phyloP scores from a whole-genome alignment of 1,140 invertebrate species.

The Lethrus apterus region DNA sequence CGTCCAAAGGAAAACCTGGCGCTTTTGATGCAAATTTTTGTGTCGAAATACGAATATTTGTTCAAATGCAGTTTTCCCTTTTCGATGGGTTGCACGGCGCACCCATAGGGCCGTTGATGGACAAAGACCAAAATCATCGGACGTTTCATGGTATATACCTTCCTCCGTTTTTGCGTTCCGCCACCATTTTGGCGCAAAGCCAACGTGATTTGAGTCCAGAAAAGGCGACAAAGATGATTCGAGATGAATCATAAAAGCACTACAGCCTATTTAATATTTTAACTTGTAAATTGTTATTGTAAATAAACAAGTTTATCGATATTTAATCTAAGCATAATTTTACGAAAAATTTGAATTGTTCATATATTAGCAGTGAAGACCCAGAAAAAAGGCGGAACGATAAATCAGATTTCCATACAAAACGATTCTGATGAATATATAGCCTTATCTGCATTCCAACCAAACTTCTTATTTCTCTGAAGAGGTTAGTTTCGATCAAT shows the following conservation, averaged over 20 bases:
- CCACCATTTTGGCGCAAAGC: constrained; percentile 79
- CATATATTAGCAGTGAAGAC: no score
- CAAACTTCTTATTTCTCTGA: no score
- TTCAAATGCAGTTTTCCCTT: constrained; percentile 94
- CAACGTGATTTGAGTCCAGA: constrained; percentile 93
- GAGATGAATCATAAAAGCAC: constrained; percentile 39
- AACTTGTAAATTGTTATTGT: no score
- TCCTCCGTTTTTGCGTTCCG: constrained; percentile 87
- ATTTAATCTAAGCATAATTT: no score
- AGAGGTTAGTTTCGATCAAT: no score
- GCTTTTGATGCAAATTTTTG: constrained; percentile 74
- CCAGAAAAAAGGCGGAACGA: no score
- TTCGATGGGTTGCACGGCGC: constrained; percentile 99
- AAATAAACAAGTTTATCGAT: no score
- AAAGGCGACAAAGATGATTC: constrained; percentile 74
- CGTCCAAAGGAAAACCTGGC: constrained; percentile 61
- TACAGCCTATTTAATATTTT: constrained; percentile 16
- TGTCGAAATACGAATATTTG: constrained; percentile 93
- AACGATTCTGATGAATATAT: no score
- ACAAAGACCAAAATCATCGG: constrained; percentile 73
- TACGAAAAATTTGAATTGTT: no score
- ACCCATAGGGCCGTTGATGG: constrained; percentile 66
- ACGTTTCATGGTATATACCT: constrained; percentile 88
- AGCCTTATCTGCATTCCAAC: no score
- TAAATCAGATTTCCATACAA: no score